Evolutionary conservation across 2,113 vertebrate species (phyloP).

Genomic region (Chaetops frenatus): DNA sequence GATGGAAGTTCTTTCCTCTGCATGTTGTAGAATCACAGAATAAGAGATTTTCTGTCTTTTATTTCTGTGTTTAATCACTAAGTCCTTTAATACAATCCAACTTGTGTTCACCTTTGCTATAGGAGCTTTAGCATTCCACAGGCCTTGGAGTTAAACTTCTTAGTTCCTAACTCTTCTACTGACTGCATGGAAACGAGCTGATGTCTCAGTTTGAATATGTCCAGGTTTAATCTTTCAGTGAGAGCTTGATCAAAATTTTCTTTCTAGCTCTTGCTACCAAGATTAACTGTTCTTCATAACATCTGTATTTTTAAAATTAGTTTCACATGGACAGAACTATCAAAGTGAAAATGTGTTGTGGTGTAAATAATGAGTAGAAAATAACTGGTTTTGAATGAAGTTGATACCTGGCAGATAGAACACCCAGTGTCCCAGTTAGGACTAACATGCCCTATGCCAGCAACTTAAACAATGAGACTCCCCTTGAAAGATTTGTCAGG

Average conservation of each 20-base stretch:
- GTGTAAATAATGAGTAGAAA: neutral
- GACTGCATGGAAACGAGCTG: neutral
- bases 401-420: neutral
- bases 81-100: neutral
- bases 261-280: neutral
- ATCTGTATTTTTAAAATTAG: neutral
- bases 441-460: neutral
- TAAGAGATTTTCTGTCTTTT: neutral
- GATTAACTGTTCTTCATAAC: neutral
- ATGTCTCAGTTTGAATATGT: neutral
- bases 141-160: neutral
- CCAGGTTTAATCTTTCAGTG: neutral
- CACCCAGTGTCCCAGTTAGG: too few relatives aligned
- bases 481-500: neutral
- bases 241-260: neutral
- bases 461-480: neutral
- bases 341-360: neutral
- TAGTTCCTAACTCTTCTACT: neutral
- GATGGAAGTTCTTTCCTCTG: neutral
- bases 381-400: neutral
- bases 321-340: neutral
- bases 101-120: neutral
- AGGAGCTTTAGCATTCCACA: neutral
- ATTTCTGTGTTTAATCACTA: neutral
- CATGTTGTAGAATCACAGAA: neutral